Base-by-base conservation (phyloP, 2,113 vertebrate species). In the Calidris pygmaea region DNA sequence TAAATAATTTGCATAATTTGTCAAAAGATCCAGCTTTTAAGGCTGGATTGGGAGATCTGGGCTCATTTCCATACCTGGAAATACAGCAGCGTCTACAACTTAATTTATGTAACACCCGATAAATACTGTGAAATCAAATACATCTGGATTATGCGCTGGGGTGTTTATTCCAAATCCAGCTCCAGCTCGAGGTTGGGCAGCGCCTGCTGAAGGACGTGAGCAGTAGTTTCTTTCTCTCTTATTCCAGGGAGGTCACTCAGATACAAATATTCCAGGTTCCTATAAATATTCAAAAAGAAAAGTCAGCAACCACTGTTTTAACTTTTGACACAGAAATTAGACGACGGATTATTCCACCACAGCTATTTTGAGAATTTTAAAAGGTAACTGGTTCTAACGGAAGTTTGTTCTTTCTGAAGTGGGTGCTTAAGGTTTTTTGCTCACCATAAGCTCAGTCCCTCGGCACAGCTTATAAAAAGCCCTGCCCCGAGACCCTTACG, bases 171-270 rank as follows among this genome's bases (percentile, higher is more conserved):
- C 58, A 98, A 95, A 70, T 99, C 98, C 90, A 99, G 96, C 74
- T 98, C 96, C 81, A 99, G 48, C 63, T 98, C 94, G 73, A 99
- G 97, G 29, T 97, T 97, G 7, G 99, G 99, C 65, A 99, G 98
- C 1, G 99, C 98, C n/a, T 96, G 98, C 96, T 98, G 97, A 56
- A 99, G 97, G 86, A 98, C n/a, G 13, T 94, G 93, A 22, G 94
- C 73, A 3, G 99, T 98, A 5, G 22, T 96, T 76, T 98, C 97
- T 95, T 97, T 99, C 93, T 99, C 95, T 94, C 50, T 98, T 93
- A 99, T 72, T 72, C 98, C 99, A 24, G 99, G 99, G 56, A 99
- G 99, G 91, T 99, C 99, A 35, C 98, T 98, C 97, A 99, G 98
- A 84, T 98, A 98, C 96, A 99, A 98, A 95, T 98, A 98, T 91